These are phyloP conservation scores for Ammospiza caudacuta DNA, from an alignment of 2,113 vertebrate species.

Conservation along the genomic window DNA sequence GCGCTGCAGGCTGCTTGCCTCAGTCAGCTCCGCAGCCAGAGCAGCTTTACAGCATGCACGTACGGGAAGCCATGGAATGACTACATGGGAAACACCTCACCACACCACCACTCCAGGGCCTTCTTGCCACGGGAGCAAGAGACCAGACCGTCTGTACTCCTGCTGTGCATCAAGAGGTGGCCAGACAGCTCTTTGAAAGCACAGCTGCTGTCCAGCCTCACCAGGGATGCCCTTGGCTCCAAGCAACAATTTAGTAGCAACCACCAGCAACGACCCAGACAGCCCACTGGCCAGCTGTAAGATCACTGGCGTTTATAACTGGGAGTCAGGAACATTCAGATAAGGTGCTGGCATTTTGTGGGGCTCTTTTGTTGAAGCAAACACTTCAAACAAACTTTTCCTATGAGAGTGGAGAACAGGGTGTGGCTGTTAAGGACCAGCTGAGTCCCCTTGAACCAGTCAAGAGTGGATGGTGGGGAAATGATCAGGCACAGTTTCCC, in stretches of 20 bases:
- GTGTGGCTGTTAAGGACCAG: neutral
- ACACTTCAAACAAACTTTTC: neutral
- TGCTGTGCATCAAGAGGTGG: neutral
- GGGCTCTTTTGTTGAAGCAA: neutral
- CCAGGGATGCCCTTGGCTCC: neutral
- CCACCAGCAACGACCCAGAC: neutral
- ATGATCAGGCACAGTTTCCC: neutral
- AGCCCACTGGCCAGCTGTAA: neutral
- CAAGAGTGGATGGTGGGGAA: neutral
- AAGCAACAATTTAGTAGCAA: neutral
- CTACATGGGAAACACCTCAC: neutral
- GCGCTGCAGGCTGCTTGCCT: neutral
- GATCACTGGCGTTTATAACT: neutral
- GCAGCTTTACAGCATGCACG: neutral
- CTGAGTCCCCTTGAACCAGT: neutral
- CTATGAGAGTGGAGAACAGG: neutral
- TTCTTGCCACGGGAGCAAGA: neutral
- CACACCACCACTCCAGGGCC: fast-evolving
- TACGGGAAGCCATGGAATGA: neutral
- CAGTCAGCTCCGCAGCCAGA: neutral
- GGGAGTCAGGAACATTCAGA: neutral
- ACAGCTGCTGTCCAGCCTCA: neutral
- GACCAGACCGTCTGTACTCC: neutral
- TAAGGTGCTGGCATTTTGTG: neutral
- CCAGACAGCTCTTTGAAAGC: neutral